Conservation (phyloP, 2,113 vertebrate species). For the Stegastes partitus region DNA sequence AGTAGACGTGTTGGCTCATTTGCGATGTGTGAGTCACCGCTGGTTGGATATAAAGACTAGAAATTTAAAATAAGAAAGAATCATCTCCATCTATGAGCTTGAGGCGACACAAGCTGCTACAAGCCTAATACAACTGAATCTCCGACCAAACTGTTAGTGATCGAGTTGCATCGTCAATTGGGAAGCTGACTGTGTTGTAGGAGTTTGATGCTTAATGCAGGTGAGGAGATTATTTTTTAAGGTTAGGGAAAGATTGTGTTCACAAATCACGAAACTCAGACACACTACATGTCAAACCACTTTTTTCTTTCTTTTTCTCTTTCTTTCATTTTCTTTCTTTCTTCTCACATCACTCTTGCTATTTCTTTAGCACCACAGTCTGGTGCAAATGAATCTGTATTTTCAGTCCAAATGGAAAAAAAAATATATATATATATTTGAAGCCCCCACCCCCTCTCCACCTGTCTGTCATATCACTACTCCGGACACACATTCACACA, state of each 20-base stretch:
- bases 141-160: not conserved
- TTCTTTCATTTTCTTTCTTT: conserved; percentile 13
- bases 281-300: too few relatives aligned
- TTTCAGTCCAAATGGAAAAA: conserved; percentile 58
- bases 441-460: conserved; percentile 43
- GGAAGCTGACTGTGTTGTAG: too few relatives aligned
- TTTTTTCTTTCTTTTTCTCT: not conserved
- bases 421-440: conserved; percentile 47
- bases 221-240: too few relatives aligned
- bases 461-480: conserved; percentile 69
- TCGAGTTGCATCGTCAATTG: not conserved
- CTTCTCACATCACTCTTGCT: conserved; percentile 78
- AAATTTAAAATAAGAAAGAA: not conserved
- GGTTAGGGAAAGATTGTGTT: too few relatives aligned
- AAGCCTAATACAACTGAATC: not conserved
- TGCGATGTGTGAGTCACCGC: too few relatives aligned
- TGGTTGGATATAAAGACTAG: too few relatives aligned
- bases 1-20: too few relatives aligned
- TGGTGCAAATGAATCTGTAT: conserved; percentile 66
- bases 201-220: too few relatives aligned
- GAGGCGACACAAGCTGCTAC: not conserved
- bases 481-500: conserved; percentile 44
- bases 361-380: conserved; percentile 80
- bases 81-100: not conserved
- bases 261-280: too few relatives aligned